Evolutionary conservation across 2,113 vertebrate genomes (phyloP).

Genomic region (Corythornis vintsioides): DNA sequence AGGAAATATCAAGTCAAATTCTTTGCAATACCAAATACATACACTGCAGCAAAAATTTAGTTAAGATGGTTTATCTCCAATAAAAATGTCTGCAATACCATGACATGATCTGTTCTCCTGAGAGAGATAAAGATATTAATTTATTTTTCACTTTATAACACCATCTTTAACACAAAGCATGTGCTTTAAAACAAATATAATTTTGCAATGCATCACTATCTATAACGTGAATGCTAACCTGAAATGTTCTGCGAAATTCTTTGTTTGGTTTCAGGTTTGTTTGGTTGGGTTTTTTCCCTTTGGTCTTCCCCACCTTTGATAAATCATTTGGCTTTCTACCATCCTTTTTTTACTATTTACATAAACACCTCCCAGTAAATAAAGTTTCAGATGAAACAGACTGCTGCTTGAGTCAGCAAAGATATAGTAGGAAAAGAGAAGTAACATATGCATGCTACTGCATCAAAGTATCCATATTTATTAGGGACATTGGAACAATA

Average conservation of each 20-base stretch:
- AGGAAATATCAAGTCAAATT: background rate
- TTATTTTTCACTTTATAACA: background rate
- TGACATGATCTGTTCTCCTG: background rate
- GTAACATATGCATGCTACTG: background rate
- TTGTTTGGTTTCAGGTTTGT: background rate
- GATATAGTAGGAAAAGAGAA: background rate
- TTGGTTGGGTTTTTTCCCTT: background rate
- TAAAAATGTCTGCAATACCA: background rate
- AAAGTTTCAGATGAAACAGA: background rate
- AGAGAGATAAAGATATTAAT: background rate
- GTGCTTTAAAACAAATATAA: background rate
- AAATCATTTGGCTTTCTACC: background rate
- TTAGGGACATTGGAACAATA: conserved; percentile 14
- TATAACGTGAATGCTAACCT: background rate
- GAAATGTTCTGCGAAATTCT: background rate
- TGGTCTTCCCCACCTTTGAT: background rate
- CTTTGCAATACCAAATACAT: background rate
- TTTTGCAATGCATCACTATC: background rate
- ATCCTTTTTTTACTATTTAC: background rate
- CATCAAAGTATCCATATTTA: conserved; percentile 50
- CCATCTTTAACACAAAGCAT: background rate
- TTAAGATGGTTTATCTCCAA: background rate
- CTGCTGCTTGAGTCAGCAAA: conserved; percentile 42
- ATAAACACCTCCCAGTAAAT: conserved; percentile 12
- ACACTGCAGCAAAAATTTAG: background rate